Conservation (phyloP, 1,140 invertebrate genomes). For the Habropoda laboriosa region DNA sequence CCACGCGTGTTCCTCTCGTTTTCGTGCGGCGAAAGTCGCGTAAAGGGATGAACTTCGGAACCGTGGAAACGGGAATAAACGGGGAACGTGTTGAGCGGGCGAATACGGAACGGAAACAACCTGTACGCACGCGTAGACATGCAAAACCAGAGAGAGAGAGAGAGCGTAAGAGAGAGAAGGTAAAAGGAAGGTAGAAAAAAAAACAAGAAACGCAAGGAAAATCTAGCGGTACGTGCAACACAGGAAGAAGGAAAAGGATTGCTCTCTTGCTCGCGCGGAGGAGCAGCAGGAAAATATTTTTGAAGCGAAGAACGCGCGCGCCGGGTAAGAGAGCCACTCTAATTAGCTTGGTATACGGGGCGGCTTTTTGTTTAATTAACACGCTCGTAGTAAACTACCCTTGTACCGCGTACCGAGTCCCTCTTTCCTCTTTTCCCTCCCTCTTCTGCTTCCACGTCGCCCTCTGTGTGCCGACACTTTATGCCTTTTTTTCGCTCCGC, state of each 20-base stretch:
- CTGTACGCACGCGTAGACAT: no score
- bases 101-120: no score
- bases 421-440: background rate
- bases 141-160: background rate
- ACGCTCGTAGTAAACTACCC: constrained; percentile 71
- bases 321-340: constrained; percentile 67
- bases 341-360: constrained; percentile 75
- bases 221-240: constrained; percentile 15
- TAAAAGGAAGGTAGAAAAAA: background rate
- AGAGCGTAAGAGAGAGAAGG: background rate
- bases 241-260: constrained; percentile 29
- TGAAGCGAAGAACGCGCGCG: constrained; percentile 67
- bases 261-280: constrained; percentile 20
- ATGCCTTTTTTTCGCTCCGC: constrained; percentile 19
- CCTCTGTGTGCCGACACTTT: constrained; percentile 31
- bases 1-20: no score
- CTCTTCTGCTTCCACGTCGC: background rate
- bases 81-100: no score
- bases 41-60: no score
- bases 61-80: no score
- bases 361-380: constrained; percentile 79
- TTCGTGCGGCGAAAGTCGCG: no score
- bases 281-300: constrained; percentile 66
- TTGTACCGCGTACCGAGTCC: constrained; percentile 33
- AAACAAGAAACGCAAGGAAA: constrained; percentile 12